Evolutionary conservation across 1,140 invertebrate genomes (phyloP), one percentile per base, ranked within the genome.

Genomic region (Drosophila persimilis): DNA sequence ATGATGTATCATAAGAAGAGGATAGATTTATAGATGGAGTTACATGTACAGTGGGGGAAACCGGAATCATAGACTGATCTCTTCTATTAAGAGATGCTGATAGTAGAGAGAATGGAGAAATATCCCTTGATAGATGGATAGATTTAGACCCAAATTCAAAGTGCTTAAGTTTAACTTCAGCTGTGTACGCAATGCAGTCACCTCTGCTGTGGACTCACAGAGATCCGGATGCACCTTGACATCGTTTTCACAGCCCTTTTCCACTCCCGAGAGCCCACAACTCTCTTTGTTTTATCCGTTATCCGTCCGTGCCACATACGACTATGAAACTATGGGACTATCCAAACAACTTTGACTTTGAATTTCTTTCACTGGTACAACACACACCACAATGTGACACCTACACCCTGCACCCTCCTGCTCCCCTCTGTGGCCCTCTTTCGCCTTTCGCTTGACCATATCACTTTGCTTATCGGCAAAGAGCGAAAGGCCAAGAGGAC

Each of bases 291-390:
- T n/a, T 39, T 46, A 35, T 35, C 31, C 31, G 31, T 11, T 35
- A 2, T 35, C 29, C 39, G 13, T 17, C 26, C 39, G 47, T 44
- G 65, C 31, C 47, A 24, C 29, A 31, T 8, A 8, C 29, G 29
- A 29, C 46, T 9, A 20, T 20, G 20, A 2, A 20, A 48, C 29
- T 53, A 47, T 66, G 47, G 39, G 55, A 15, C 51, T 50, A 31
- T 29, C 35, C 65, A 69, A 75, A 83, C 72, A 83, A 75, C 79
- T 83, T 83, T 84, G 80, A 84, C 80, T 84, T 84, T 84, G 80
- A 78, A 77, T 83, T 83, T 83, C 62, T 72, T 61, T 55, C 57
- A 58, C 51, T 60, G 20, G 20, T 20, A 20, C 20, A 20, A 20
- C 20, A 20, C 20, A 20, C 20, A 44, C 29, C 29, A 31, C 29